phyloP scores from a whole-genome alignment of 2,113 vertebrate genomes.

The Ammodytes marinus region DNA sequence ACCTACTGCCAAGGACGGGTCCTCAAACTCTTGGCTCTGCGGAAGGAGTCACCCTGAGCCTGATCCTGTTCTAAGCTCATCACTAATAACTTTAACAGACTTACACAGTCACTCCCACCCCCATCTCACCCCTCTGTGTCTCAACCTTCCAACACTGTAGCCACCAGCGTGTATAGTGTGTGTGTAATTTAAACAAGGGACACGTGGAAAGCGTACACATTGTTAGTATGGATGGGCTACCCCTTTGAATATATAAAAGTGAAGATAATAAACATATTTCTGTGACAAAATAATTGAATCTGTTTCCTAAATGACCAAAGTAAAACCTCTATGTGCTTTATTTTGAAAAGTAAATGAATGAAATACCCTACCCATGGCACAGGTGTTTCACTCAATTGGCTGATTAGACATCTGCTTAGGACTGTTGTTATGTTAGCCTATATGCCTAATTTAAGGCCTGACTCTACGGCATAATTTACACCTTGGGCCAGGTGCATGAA shows the following conservation, averaged over 20 bases:
- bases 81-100: constrained; percentile 1
- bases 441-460: not conserved
- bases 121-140: not conserved
- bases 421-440: not conserved
- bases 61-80: not conserved
- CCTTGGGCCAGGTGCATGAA: not conserved
- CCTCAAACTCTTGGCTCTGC: not conserved
- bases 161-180: not conserved
- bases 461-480: not conserved
- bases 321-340: not conserved
- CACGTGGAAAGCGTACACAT: not conserved
- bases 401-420: not conserved
- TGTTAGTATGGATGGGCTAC: not conserved
- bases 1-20: constrained; percentile 53
- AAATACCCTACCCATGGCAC: not conserved
- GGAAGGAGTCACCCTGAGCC: constrained; percentile 25
- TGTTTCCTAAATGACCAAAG: not conserved
- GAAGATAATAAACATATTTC: not conserved
- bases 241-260: not conserved
- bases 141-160: not conserved
- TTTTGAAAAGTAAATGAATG: not conserved
- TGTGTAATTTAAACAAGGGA: not conserved
- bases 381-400: not conserved
- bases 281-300: not conserved
- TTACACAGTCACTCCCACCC: not conserved